Percentiles rank a stretch among this genome's conserved stretches.
phyloP scores from a whole-genome alignment of 2,797 vertebrate genomes.

The Oophaga sylvatica region DNA sequence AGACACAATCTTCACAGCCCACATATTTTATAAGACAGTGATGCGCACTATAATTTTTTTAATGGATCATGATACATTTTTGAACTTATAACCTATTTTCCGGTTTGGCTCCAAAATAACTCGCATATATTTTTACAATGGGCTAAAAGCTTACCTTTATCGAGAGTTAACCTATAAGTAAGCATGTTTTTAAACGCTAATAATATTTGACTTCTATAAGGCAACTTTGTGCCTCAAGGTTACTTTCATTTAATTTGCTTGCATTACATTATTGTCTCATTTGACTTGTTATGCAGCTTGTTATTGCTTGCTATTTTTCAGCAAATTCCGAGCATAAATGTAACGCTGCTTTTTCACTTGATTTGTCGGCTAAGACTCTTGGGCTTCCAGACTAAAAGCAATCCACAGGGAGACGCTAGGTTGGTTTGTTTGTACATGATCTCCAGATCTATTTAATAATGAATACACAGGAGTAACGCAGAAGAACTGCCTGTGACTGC shows the following conservation, averaged over 20 bases:
- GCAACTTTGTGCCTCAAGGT: not conserved
- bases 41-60: too few relatives aligned
- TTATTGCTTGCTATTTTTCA: constrained; percentile 22
- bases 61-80: too few relatives aligned
- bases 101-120: too few relatives aligned
- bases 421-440: constrained; percentile 49
- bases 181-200: not conserved
- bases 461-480: constrained; percentile 40
- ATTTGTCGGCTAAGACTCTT: constrained; percentile 37
- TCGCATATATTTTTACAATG: too few relatives aligned
- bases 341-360: constrained; percentile 28
- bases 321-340: constrained; percentile 1
- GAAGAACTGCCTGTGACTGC: constrained; percentile 7
- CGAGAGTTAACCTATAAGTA: too few relatives aligned
- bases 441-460: constrained; percentile 49
- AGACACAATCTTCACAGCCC: too few relatives aligned
- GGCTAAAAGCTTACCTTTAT: too few relatives aligned
- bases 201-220: not conserved
- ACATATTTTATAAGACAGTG: too few relatives aligned
- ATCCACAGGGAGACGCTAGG: constrained; percentile 36
- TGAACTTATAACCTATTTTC: too few relatives aligned
- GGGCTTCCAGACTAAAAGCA: constrained; percentile 16
- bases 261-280: not conserved
- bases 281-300: not conserved
- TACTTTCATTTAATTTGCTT: not conserved